phyloP scores from a whole-genome alignment of 1,140 invertebrate genomes.

The Paracyclopina nana region DNA sequence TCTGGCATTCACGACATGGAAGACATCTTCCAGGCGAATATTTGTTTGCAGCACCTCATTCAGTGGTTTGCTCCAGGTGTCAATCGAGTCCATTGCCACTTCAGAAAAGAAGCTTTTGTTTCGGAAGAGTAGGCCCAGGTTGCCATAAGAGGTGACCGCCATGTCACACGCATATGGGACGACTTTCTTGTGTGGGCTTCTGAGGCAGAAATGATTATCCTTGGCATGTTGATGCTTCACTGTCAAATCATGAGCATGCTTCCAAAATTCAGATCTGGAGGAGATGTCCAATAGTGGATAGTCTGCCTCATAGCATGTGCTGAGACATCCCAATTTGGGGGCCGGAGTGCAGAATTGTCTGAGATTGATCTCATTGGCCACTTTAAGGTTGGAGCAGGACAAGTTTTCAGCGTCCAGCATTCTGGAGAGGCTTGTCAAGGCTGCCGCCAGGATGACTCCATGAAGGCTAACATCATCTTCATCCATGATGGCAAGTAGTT shows the following conservation, averaged over 20 bases:
- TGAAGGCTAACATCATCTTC: constrained; percentile 7
- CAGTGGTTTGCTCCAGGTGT: constrained; percentile 4
- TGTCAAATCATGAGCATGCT: constrained; percentile 4
- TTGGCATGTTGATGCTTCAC: constrained; percentile 9
- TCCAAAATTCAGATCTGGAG: constrained; percentile 4
- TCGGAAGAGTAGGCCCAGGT: constrained; percentile 8
- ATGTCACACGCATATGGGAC: neutral
- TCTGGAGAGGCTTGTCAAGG: neutral
- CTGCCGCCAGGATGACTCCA: constrained; percentile 8
- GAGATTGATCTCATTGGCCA: constrained; percentile 7
- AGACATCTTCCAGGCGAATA: constrained; percentile 10
- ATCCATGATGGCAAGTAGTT: constrained; percentile 6
- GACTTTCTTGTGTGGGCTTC: neutral
- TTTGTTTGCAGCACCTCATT: neutral
- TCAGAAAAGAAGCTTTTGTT: too few species aligned
- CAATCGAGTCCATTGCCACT: neutral
- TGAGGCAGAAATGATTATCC: too few species aligned
- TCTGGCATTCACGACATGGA: neutral
- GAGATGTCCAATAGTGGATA: neutral
- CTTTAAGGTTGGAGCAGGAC: neutral
- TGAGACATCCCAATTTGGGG: constrained; percentile 3
- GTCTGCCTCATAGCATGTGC: neutral
- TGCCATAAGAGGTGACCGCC: neutral
- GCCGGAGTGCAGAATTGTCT: neutral
- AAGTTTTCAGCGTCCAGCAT: neutral